phyloP scores from a whole-genome alignment of 2,888 invertebrate species.

The Diarsia mendica region DNA sequence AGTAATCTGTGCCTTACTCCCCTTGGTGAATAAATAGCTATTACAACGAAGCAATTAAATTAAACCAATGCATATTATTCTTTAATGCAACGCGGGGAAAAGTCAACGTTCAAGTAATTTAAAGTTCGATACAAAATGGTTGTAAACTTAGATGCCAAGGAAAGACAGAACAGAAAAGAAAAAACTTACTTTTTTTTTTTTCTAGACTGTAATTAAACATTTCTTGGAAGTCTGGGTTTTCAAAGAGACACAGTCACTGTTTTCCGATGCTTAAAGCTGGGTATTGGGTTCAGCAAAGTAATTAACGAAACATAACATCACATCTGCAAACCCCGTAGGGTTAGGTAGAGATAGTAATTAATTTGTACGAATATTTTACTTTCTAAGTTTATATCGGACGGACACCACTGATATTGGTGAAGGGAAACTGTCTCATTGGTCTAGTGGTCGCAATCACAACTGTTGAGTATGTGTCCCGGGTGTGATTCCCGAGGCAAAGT shows the following conservation, averaged over 20 bases:
- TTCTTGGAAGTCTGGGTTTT: background rate
- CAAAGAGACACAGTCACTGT: background rate
- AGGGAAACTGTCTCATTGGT: background rate
- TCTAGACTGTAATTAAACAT: background rate
- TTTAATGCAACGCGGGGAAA: conserved; percentile 4
- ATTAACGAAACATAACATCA: background rate
- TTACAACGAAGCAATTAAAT: background rate
- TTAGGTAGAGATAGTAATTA: background rate
- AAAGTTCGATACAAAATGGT: conserved; percentile 31
- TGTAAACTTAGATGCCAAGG: background rate
- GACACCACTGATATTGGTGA: background rate
- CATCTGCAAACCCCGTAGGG: too few relatives aligned
- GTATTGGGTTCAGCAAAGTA: too few relatives aligned
- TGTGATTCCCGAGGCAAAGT: background rate
- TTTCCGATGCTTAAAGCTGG: too few relatives aligned
- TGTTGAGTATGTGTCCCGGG: background rate
- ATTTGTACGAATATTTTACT: background rate
- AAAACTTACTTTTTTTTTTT: background rate
- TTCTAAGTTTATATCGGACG: background rate
- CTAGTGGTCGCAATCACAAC: background rate
- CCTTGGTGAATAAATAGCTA: too few relatives aligned
- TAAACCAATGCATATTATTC: background rate
- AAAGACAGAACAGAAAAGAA: too few relatives aligned
- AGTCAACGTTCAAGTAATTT: conserved; percentile 33
- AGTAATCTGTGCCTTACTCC: too few relatives aligned